Percentiles rank a stretch among this genome's conserved stretches.
These are phyloP conservation scores for Lerista edwardsae DNA, from an alignment of 2,797 vertebrate genomes.

Conservation along the genomic window DNA sequence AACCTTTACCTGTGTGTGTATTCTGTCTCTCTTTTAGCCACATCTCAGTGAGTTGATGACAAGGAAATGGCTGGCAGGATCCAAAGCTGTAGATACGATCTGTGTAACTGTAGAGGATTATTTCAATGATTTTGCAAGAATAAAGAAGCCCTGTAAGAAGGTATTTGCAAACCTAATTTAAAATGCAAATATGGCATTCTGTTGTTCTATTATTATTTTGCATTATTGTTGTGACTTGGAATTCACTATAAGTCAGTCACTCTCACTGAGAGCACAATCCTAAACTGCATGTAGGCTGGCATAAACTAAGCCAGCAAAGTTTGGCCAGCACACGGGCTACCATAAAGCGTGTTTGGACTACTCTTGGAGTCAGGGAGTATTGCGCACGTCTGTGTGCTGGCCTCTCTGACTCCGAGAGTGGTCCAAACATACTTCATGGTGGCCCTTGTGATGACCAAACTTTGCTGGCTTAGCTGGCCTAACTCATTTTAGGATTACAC, in stretches of 20 bases:
- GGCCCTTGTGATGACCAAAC: too few relatives aligned
- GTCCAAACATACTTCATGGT: too few relatives aligned
- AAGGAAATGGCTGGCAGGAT: conserved; percentile 91
- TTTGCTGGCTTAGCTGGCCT: too few relatives aligned
- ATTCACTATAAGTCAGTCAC: neutral
- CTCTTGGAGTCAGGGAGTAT: too few relatives aligned
- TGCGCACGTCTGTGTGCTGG: too few relatives aligned
- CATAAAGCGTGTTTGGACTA: too few relatives aligned
- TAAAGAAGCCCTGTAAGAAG: conserved; percentile 95
- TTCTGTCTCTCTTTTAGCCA: conserved; percentile 77
- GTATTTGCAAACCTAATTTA: conserved; percentile 72
- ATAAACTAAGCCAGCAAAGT: too few relatives aligned
- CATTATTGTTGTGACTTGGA: conserved; percentile 16
- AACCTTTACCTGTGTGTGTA: neutral
- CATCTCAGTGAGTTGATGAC: conserved; percentile 94
- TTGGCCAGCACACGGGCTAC: too few relatives aligned
- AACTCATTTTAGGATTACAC: too few relatives aligned
- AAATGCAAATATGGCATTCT: neutral
- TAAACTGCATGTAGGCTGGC: too few relatives aligned
- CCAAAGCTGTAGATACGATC: conserved; percentile 94
- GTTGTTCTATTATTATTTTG: neutral
- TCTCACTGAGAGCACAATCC: too few relatives aligned
- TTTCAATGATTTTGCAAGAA: conserved; percentile 96
- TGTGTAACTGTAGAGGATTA: conserved; percentile 98
- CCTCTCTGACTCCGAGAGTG: too few relatives aligned